These are phyloP conservation scores for Alcedo quadribrachys DNA, from an alignment of 2,797 vertebrate species.

Conservation along the genomic window DNA sequence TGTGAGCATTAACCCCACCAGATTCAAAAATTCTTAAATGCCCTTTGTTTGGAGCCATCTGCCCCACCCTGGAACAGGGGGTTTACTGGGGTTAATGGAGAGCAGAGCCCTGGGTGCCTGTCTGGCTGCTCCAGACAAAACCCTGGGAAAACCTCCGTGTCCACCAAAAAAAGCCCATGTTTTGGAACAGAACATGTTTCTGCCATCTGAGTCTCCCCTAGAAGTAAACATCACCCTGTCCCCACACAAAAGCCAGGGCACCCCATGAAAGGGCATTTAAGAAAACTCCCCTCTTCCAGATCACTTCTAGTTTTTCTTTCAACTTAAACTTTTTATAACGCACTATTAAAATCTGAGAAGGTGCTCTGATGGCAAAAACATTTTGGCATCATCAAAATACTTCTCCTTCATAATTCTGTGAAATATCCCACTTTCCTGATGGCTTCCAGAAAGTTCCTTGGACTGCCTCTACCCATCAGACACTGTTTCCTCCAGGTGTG, in stretches of 20 bases:
- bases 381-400: not conserved
- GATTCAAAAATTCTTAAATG: not conserved
- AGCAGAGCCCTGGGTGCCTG: fast-evolving
- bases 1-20: fast-evolving
- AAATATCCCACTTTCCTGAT: not conserved
- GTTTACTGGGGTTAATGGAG: not conserved
- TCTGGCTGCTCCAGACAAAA: not conserved
- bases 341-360: not conserved
- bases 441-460: not conserved
- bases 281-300: not conserved
- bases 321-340: not conserved
- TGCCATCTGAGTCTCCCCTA: fast-evolving
- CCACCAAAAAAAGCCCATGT: not conserved
- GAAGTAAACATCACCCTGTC: not conserved
- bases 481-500: fast-evolving
- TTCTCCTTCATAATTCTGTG: not conserved
- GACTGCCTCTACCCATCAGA: fast-evolving
- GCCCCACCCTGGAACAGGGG: not conserved
- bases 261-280: too few species aligned
- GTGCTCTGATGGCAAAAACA: fast-evolving
- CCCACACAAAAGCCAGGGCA: not conserved
- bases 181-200: fast-evolving
- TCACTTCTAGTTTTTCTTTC: not conserved
- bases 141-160: fast-evolving
- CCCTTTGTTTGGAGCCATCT: not conserved